Conservation (phyloP, 1,140 invertebrate species). For the Aphis craccivora region DNA sequence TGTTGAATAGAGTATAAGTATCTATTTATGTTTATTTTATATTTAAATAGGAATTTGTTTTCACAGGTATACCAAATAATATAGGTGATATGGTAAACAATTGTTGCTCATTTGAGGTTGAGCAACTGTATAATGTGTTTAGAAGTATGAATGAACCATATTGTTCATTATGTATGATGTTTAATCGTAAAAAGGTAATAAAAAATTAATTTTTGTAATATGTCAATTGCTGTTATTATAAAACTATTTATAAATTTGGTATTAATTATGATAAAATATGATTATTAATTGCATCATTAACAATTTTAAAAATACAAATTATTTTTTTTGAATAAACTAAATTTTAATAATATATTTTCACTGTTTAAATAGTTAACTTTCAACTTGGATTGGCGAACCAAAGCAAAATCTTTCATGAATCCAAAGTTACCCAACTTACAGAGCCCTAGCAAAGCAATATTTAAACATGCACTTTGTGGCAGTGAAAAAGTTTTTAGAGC, state of each 20-base stretch:
- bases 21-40: not conserved
- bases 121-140: conserved; percentile 52
- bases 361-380: conserved; percentile 39
- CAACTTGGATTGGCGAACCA: conserved; percentile 33
- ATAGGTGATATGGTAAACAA: not conserved
- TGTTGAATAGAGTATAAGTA: not conserved
- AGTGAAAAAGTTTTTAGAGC: not conserved
- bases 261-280: not conserved
- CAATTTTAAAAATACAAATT: not conserved
- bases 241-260: not conserved
- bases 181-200: conserved; percentile 27
- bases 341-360: not conserved
- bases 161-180: conserved; percentile 60
- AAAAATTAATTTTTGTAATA: not conserved
- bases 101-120: conserved; percentile 10
- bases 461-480: not conserved
- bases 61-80: conserved; percentile 17
- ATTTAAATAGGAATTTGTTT: not conserved
- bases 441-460: conserved; percentile 8
- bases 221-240: not conserved
- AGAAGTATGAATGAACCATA: conserved; percentile 16
- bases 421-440: not conserved
- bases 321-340: not conserved
- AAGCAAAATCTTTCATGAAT: not conserved
- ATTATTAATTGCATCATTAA: not conserved